Evolutionary conservation across 2,888 invertebrate genomes (phyloP).

Genomic region (Xestia sexstrigata): DNA sequence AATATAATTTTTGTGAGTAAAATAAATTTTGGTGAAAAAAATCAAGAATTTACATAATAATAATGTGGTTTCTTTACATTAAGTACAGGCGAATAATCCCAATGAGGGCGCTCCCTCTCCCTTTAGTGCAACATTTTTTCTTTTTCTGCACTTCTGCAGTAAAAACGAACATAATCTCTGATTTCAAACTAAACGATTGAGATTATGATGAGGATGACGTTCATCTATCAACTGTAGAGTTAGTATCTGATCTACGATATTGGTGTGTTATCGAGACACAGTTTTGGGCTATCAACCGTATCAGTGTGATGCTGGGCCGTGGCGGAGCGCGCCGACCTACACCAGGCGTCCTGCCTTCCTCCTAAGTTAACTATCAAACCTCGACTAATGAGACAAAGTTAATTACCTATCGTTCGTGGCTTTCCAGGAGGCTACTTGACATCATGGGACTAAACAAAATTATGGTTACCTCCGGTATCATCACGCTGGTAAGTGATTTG

Average conservation of each 20-base stretch:
- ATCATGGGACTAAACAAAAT: constrained; percentile 71
- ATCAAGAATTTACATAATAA: too few species aligned
- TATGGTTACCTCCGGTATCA: constrained; percentile 73
- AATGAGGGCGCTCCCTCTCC: neutral
- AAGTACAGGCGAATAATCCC: neutral
- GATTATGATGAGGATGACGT: constrained; percentile 52
- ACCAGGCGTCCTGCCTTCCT: constrained; percentile 45
- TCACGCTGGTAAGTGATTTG: constrained; percentile 72
- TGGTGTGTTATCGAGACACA: constrained; percentile 67
- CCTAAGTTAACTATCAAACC: neutral
- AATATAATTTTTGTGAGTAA: too few species aligned
- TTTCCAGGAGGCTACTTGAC: constrained; percentile 10
- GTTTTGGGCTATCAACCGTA: constrained; percentile 44
- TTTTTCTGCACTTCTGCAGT: neutral
- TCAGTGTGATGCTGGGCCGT: constrained; percentile 75
- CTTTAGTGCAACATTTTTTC: neutral
- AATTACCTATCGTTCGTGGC: constrained; percentile 10
- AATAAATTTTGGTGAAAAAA: too few species aligned
- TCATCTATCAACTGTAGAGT: constrained; percentile 42
- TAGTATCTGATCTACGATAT: constrained; percentile 63
- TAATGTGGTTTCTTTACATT: too few species aligned
- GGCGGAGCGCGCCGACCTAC: constrained; percentile 55
- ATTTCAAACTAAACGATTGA: constrained; percentile 30
- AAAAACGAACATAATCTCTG: constrained; percentile 29
- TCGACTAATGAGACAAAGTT: constrained; percentile 12